phyloP scores from a whole-genome alignment of 1,140 invertebrate species.

The Lepidurus packardi region DNA sequence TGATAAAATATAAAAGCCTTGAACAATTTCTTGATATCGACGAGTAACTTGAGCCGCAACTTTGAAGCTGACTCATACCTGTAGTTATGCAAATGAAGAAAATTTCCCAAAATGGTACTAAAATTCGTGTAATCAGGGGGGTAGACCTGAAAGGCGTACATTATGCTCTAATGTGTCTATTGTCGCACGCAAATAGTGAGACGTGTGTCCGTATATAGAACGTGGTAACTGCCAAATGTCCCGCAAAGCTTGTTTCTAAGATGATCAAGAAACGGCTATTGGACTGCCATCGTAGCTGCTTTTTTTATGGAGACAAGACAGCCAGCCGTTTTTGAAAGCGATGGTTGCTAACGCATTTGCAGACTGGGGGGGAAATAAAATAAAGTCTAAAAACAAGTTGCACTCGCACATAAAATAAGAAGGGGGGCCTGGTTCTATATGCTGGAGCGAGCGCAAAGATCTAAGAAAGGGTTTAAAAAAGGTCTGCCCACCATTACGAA shows the following conservation, averaged over 20 bases:
- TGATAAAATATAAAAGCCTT: constrained; percentile 10
- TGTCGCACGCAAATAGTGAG: neutral
- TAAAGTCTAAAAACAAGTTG: constrained; percentile 16
- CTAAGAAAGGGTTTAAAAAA: neutral
- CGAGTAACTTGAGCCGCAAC: neutral
- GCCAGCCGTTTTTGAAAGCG: neutral
- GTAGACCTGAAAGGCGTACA: neutral
- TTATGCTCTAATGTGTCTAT: neutral
- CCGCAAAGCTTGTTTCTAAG: neutral
- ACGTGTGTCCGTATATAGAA: neutral
- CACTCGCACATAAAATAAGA: constrained; percentile 15
- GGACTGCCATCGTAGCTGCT: neutral
- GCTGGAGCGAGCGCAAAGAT: neutral
- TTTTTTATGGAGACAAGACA: neutral
- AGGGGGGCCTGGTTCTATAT: neutral
- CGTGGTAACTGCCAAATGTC: neutral
- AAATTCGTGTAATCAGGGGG: neutral
- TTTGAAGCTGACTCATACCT: neutral
- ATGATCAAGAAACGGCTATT: neutral
- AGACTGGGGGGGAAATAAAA: neutral
- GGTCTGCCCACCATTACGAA: constrained; percentile 2
- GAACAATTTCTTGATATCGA: neutral
- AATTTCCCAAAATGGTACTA: neutral
- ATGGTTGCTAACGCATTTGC: constrained; percentile 1
- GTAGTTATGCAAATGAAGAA: neutral